Evolutionary conservation across 2,888 invertebrate species (phyloP), one percentile per base, ranked within the genome.

Genomic region (Epicampocera succincta): DNA sequence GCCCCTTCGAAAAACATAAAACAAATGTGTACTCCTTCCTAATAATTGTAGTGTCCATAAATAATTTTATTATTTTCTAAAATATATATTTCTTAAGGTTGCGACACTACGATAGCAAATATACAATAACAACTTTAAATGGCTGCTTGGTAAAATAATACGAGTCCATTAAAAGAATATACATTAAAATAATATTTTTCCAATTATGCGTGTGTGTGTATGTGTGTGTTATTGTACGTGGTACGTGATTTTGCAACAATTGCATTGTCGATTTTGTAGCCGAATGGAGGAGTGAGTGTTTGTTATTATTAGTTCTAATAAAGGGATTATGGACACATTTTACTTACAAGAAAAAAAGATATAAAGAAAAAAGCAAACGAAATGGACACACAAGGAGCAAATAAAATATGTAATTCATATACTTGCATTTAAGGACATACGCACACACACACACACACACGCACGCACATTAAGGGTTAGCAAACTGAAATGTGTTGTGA

Each of bases 201-300:
- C 69, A 74, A 74, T 48, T 29, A 40, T 46, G 33, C 44, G n/a
- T 40, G n/a, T 54, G 12, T 17, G 58, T 40, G 11, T 50, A n/a
- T 33, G 15, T 54, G 15, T 52, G 21, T 61, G 13, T 29, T n/a
- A n/a, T n/a, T 44, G 44, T 44, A n/a, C 15, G 2, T 66, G 48
- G 50, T 76, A 81, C 76, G 81, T 81, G 81, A 76, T 77, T 77
- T 76, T 77, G 72, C 68, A 77, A 73, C 50, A 76, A 81, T 81
- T 81, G 76, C 72, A 76, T 72, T 81, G 63, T 56, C 12, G 19
- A 71, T 63, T 73, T 40, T 29, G 11, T 56, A 19, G 13, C 25
- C 25, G 5, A n/a, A n/a, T n/a, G 33, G 6, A 33, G 9, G 29
- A 3, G 19, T 69, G 21, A 12, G n/a, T 66, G 8, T 56, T 52